Evolutionary conservation across 2,797 vertebrate genomes (phyloP), one percentile per base, ranked within the genome.

Genomic region (Diplodus sargus): DNA sequence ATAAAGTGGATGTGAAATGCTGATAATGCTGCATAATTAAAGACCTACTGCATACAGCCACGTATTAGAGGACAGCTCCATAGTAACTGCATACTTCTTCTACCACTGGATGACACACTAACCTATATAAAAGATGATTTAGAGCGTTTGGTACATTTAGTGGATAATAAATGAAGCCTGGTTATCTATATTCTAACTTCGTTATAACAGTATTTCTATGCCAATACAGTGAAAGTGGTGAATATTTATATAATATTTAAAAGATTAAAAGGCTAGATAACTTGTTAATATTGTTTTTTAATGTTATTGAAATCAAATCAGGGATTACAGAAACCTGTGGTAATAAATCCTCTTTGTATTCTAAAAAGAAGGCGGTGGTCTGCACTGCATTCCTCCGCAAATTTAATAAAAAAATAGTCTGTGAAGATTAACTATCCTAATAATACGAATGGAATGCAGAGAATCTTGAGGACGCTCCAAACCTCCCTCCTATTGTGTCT

Each of bases 381-480:
- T 23, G 23, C 25, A 47, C 23, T 34, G 7, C 47, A 61, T 53
- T 68, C 56, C 48, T 45, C 56, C 34, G 3, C 23, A 47, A 45
- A 61, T 20, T 18, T 45, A 54, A 53, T 53, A 30, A 15, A 76
- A 15, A 76, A 68, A 25, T 23, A 0, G 14, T 39, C 47, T 39
- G 34, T 23, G 3, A 34, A 54, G 51, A 57, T 72, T 22, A 67
- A 67, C 62, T 17, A 13, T n/a, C 1, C 0, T 58, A 39, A 72
- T 51, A 8, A 68, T 18, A 13, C 16, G 66, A 74, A 60, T 30
- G 28, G 42, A 66, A 74, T 61, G n/a, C 25, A 15, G 43, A 9
- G 18, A 28, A 80, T 49, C 62, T 48, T 49, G 34, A 53, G 56
- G 62, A 75, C 13, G 9, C 23, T 9, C 12, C 30, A 47, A 45